Conservation (phyloP, 2,113 vertebrate species). For the Colistium nudipinnis region DNA sequence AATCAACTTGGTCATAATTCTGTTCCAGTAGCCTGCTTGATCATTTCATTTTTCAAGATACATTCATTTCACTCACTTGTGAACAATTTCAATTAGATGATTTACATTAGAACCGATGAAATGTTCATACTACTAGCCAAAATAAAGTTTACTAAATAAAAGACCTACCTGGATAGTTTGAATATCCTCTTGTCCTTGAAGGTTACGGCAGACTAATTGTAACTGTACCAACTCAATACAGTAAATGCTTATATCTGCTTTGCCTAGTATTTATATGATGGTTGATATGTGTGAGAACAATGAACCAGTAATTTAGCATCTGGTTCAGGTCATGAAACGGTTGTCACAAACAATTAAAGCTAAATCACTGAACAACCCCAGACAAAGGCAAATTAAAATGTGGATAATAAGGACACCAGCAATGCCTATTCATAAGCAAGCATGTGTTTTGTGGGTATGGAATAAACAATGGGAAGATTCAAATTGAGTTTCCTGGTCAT, state of each 20-base stretch:
- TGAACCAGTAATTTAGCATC: neutral
- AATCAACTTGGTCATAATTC: neutral
- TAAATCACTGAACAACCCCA: constrained; percentile 25
- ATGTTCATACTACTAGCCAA: neutral
- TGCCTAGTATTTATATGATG: constrained; percentile 44
- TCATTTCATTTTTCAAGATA: neutral
- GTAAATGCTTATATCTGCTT: neutral
- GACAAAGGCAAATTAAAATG: constrained; percentile 45
- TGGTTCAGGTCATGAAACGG: neutral
- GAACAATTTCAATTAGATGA: neutral
- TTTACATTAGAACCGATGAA: neutral
- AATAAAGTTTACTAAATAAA: neutral
- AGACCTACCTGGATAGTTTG: constrained; percentile 34
- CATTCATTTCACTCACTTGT: neutral
- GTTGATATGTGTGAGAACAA: constrained; percentile 29
- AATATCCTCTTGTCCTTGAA: constrained; percentile 1
- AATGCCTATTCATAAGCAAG: constrained; percentile 49
- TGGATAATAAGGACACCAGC: constrained; percentile 12
- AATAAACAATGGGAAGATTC: constrained; percentile 56
- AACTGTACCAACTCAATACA: neutral
- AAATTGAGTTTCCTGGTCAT: neutral
- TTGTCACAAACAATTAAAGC: constrained; percentile 17
- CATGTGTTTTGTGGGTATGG: constrained; percentile 62
- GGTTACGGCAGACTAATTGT: neutral
- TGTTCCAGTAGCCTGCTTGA: neutral